Base-by-base conservation (phyloP, 2,797 vertebrate genomes). In the Acanthis flammea region DNA sequence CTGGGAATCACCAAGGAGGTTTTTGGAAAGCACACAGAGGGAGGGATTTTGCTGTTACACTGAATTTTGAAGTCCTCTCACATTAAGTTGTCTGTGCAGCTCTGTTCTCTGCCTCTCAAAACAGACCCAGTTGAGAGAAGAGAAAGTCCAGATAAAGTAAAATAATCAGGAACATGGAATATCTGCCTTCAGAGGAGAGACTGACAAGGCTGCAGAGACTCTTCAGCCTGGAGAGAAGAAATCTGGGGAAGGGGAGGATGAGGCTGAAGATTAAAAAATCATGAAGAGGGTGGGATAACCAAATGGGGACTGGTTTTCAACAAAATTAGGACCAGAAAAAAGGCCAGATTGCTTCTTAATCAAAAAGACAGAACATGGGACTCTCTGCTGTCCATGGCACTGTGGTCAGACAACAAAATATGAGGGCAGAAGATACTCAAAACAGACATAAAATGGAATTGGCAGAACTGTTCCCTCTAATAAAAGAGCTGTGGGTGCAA, bases 361-460 rank as follows among this genome's bases (percentile, higher is more conserved):
- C 10, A 53, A 55, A 4, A 14, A 45, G 35, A 10, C 2, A 27
- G 44, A 65, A 35, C 13, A 12, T 4, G 19, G 13, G 12, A 62
- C 21, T 72, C 1, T 0, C 39, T 53, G 16, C 18, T 71, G 19
- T 16, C 51, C 18, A 3, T 15, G 30, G 25, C 3, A n/a, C n/a
- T 27, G 19, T 5, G 82, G 42, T 18, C 54, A 70, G 48, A 35
- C 10, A 71, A 19, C 16, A 72, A 66, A 58, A 62, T 42, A 9
- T 14, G 28, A 61, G 37, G 14, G 8, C 7, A 23, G 12, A 6
- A 73, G 4, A 35, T 30, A 15, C 19, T 58, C 7, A 30, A 67
- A 84, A 25, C 6, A 60, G 21, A 21, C 6, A 10, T 2, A 23
- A 41, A 71, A 12, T 12, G 16, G 19, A 63, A 41, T 17, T 39